Conservation (phyloP, 2,113 vertebrate genomes). For the Nerophis lumbriciformis region DNA sequence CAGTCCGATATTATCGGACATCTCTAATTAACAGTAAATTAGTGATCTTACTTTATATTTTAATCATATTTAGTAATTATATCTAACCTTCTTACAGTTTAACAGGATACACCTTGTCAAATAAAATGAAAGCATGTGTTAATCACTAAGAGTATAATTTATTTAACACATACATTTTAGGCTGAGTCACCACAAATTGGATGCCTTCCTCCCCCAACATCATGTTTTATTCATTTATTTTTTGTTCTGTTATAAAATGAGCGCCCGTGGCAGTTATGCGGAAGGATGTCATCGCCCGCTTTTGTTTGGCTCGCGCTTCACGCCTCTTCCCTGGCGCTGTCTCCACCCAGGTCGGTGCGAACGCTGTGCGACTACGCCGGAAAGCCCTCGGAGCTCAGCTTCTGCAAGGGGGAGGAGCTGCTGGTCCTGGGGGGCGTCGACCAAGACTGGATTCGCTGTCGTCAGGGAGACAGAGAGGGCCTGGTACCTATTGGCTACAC, state of each 20-base stretch:
- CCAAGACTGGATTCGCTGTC: constrained; percentile 92
- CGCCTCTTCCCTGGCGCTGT: neutral
- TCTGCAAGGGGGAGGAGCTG: constrained; percentile 84
- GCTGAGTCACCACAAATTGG: neutral
- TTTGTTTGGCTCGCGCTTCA: neutral
- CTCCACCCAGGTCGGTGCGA: constrained; percentile 76
- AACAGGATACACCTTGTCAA: too few relatives aligned
- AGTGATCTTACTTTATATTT: too few relatives aligned
- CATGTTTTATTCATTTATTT: neutral
- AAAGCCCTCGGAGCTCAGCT: constrained; percentile 73
- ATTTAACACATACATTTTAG: neutral
- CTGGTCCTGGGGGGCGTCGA: constrained; percentile 80
- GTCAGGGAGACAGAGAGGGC: constrained; percentile 78
- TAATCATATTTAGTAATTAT: too few relatives aligned
- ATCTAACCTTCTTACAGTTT: too few relatives aligned
- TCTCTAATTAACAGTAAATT: too few relatives aligned
- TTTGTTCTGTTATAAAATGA: neutral
- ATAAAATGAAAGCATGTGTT: too few relatives aligned
- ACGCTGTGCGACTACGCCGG: constrained; percentile 85
- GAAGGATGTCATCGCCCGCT: constrained; percentile 2
- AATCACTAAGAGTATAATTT: too few relatives aligned
- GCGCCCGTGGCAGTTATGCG: neutral
- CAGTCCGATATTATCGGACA: too few relatives aligned
- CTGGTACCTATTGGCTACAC: constrained; percentile 90
- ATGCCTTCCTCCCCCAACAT: neutral